These are phyloP conservation scores for Drosophila emarginata DNA, from an alignment of 2,888 invertebrate species.

Conservation along the genomic window DNA sequence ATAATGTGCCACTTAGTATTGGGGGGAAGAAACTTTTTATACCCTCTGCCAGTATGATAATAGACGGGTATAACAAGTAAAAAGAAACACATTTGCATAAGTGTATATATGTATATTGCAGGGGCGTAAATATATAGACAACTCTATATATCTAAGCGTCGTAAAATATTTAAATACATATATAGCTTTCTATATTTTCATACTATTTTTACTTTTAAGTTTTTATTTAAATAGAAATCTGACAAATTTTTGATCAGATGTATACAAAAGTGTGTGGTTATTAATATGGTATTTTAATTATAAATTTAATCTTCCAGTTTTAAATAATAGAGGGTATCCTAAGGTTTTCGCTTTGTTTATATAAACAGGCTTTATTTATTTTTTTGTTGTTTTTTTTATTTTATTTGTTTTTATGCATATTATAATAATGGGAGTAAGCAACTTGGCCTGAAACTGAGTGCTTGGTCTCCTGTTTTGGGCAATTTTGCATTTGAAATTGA, in stretches of 20 bases:
- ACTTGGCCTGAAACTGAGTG: conserved; percentile 29
- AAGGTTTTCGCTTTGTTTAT: not conserved
- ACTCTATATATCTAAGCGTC: too few species aligned
- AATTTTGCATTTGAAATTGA: conserved; percentile 63
- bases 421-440: conserved; percentile 40
- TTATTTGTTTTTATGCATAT: conserved; percentile 47
- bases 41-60: not conserved
- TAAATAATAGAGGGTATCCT: not conserved
- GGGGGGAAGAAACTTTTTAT: conserved; percentile 12
- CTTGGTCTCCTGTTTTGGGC: conserved; percentile 39
- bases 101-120: too few species aligned
- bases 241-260: too few species aligned
- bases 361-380: not conserved
- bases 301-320: not conserved
- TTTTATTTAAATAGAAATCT: too few species aligned
- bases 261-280: too few species aligned
- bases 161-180: too few species aligned
- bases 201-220: too few species aligned
- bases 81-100: not conserved
- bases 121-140: too few species aligned
- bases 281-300: not conserved
- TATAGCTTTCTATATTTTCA: too few species aligned
- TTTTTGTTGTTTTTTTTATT: conserved; percentile 13
- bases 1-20: conserved; percentile 67
- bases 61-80: not conserved